These are phyloP conservation scores for Leptopterna dolabrata DNA, from an alignment of 2,888 invertebrate species.

Conservation along the genomic window DNA sequence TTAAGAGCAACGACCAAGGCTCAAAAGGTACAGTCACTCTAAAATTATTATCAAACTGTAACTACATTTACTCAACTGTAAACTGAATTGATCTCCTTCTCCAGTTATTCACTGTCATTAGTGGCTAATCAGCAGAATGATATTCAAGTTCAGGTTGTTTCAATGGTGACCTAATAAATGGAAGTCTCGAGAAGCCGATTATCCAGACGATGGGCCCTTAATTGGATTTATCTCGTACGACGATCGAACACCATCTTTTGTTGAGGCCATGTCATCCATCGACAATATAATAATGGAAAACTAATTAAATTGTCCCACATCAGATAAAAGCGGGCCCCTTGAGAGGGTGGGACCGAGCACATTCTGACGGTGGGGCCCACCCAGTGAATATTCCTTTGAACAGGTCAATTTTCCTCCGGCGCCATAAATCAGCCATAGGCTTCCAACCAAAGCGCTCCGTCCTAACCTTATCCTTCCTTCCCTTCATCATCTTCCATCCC, in stretches of 20 bases:
- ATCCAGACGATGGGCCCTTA: neutral
- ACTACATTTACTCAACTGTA: too few relatives aligned
- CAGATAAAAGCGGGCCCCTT: neutral
- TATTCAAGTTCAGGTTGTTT: neutral
- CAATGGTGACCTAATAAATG: neutral
- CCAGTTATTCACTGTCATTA: too few relatives aligned
- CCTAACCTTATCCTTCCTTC: neutral
- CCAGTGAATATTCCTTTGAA: neutral
- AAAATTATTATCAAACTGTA: too few relatives aligned
- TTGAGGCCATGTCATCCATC: neutral
- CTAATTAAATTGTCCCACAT: conserved; percentile 19
- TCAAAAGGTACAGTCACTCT: too few relatives aligned
- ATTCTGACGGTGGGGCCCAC: neutral
- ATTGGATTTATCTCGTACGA: neutral
- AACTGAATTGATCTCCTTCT: too few relatives aligned
- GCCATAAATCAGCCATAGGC: neutral
- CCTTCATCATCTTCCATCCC: neutral
- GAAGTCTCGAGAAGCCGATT: neutral
- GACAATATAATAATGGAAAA: conserved; percentile 11
- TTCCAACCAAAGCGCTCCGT: neutral
- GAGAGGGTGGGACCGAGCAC: neutral
- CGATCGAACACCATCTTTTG: conserved; percentile 9
- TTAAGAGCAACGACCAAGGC: too few relatives aligned
- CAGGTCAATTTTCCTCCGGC: neutral
- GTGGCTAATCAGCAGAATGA: neutral